Evolutionary conservation across 2,113 vertebrate species (phyloP), one percentile per base, ranked within the genome.

Genomic region (Telmatochromis sp.): DNA sequence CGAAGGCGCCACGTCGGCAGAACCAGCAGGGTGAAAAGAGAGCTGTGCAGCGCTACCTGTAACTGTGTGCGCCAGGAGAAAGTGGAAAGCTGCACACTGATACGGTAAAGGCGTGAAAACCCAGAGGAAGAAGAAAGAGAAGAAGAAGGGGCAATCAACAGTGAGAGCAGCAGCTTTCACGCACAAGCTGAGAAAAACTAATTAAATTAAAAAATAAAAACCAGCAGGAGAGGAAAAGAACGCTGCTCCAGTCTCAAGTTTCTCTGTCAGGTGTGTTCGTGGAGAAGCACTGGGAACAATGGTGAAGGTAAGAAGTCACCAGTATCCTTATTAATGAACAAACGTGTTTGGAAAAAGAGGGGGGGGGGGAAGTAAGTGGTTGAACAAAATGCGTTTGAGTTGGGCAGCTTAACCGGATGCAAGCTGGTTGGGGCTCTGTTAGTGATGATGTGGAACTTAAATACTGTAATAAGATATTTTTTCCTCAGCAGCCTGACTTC

Each of bases 1-100:
- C 10, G 83, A 47, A 86, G 89, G 89, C 96, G 96, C 96, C 96
- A 96, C 96, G 96, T 96, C 92, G 95, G 94, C 96, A 96, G 91
- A 95, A 90, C 26, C 85, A 89, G 80, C 90, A 73, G 86, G 21
- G 70, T 47, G 7, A 28, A 21, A 58, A 89, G 63, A 79, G 70
- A 47, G 81, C 82, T 75, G 54, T 75, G 88, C 68, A 63, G 70
- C 8, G 80, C 15, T 17, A 57, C 9, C 58, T 81, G 75, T n/a
- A 5, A 5, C 28, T 54, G 68, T 12, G 42, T 6, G 47, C 7
- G 84, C 7, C 85, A 80, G 63, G 19, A 87, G 75, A 92, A 90
- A 82, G 89, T 80, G 14, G 13, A n/a, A 31, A 80, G 84, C 80
- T 21, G 82, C 60, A 51, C 9, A 5, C 53, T 26, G 2, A 84